Percentiles rank a stretch among this genome's conserved stretches.
Evolutionary conservation across 1,140 invertebrate genomes (phyloP).

Genomic region (Eumaeus atala): DNA sequence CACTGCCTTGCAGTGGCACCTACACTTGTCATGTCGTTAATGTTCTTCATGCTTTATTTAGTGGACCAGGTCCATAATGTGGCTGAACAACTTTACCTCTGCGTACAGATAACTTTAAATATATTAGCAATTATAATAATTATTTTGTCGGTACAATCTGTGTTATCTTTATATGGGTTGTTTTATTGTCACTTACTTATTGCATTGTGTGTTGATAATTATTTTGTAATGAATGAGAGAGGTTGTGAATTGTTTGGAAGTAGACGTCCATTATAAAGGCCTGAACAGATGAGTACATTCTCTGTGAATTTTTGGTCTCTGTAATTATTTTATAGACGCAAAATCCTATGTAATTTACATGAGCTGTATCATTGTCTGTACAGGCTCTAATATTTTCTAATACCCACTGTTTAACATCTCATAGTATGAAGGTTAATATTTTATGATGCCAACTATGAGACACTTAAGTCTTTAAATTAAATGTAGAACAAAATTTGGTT

Average conservation of each 20-base stretch:
- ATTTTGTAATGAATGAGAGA: constrained; percentile 50
- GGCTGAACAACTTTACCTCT: constrained; percentile 53
- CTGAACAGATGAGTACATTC: background rate
- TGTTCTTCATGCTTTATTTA: constrained; percentile 57
- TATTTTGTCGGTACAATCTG: constrained; percentile 23
- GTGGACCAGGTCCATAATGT: constrained; percentile 60
- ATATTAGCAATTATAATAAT: constrained; percentile 30
- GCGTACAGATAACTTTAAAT: constrained; percentile 40
- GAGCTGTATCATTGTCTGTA: too few relatives aligned
- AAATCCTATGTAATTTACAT: too few relatives aligned
- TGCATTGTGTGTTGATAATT: constrained; percentile 49
- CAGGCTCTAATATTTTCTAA: too few relatives aligned
- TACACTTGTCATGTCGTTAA: constrained; percentile 49
- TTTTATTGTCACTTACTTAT: constrained; percentile 54
- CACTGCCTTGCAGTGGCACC: constrained; percentile 57
- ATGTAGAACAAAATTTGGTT: too few relatives aligned
- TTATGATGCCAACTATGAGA: too few relatives aligned
- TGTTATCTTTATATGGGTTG: constrained; percentile 39
- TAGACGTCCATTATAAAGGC: constrained; percentile 24
- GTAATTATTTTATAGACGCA: constrained; percentile 3
- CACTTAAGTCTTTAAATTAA: background rate
- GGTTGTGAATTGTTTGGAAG: constrained; percentile 36
- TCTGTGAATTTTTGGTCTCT: background rate
- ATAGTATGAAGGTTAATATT: too few relatives aligned
- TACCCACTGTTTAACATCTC: too few relatives aligned